Conservation (phyloP, 2,113 vertebrate genomes). For the Hymenochirus boettgeri region DNA sequence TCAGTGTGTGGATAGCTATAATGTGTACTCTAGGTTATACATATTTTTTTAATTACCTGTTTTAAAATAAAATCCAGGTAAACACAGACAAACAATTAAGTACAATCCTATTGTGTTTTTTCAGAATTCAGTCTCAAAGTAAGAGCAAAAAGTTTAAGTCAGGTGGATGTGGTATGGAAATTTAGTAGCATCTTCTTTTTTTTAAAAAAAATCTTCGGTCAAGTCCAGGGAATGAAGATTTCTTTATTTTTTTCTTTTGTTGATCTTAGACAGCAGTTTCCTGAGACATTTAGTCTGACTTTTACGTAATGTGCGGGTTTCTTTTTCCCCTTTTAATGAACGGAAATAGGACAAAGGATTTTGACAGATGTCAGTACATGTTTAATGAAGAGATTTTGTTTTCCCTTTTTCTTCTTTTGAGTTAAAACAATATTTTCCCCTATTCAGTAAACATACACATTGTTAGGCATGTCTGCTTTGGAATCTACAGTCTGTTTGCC, state of each 20-base stretch:
- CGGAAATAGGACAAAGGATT: not conserved
- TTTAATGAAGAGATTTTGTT: not conserved
- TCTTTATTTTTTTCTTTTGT: constrained; percentile 21
- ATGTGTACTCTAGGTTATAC: too few relatives aligned
- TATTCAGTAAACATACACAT: constrained; percentile 3
- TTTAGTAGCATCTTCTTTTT: constrained; percentile 1
- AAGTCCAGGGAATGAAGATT: constrained; percentile 19
- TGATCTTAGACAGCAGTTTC: constrained; percentile 33
- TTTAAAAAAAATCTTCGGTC: constrained; percentile 14
- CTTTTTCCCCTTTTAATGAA: not conserved
- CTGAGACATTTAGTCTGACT: constrained; percentile 25
- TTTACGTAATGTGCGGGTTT: not conserved
- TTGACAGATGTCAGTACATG: not conserved
- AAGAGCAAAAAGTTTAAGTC: too few relatives aligned
- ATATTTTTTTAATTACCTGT: too few relatives aligned
- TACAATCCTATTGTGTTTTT: too few relatives aligned
- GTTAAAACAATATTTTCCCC: not conserved
- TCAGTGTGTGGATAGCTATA: too few relatives aligned
- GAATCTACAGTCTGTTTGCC: not conserved
- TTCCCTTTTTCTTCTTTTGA: not conserved
- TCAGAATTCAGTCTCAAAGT: too few relatives aligned
- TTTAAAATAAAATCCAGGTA: too few relatives aligned
- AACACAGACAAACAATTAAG: too few relatives aligned
- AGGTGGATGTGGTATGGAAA: constrained; percentile 1
- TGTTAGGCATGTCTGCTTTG: constrained; percentile 1